Evolutionary conservation across 2,797 vertebrate genomes (phyloP), one percentile per base, ranked within the genome.

Genomic region (Hapalemur alaotrensis): DNA sequence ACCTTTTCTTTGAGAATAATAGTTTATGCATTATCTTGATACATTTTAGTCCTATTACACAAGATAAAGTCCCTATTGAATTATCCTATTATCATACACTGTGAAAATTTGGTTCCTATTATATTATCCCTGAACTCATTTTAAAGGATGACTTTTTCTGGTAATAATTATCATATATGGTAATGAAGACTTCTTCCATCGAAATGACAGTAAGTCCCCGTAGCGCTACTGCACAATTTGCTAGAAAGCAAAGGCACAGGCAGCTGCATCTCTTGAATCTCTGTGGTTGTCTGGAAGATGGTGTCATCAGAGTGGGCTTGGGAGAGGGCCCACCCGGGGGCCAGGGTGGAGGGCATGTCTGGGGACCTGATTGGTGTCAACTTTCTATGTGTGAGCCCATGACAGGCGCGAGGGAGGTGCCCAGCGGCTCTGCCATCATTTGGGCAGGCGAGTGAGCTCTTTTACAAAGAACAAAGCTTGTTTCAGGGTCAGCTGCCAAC

Each of bases 301-400:
- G 12, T 28, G 4, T 73, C 41, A 1, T 28, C 23, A 5, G n/a
- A 35, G n/a, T 2, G 5, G 7, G 46, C 14, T 54, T 69, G n/a
- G 15, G 46, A 18, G 2, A 35, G 25, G 17, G 22, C 15, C 54
- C 67, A 25, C 17, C 20, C 12, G 8, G 23, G 52, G n/a, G 3
- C 35, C 1, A 0, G 32, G 7, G 1, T 1, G 7, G 57, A 41
- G 5, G 20, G 15, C 8, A 9, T 50, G 25, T 35, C 7, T 0
- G 2, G 28, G 8, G 14, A 41, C 41, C 35, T 43, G 23, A 32
- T 9, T 23, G 17, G 20, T 23, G 4, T n/a, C 57, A n/a, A 2
- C 50, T 54, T 43, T 5, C 59, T 18, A 11, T 38, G 72, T 92
- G 35, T 20, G 35, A 38, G 41, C 14, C 52, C 38, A 10, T 9